Evolutionary conservation across 2,113 vertebrate species (phyloP).

Genomic region (Tringa solitaria): DNA sequence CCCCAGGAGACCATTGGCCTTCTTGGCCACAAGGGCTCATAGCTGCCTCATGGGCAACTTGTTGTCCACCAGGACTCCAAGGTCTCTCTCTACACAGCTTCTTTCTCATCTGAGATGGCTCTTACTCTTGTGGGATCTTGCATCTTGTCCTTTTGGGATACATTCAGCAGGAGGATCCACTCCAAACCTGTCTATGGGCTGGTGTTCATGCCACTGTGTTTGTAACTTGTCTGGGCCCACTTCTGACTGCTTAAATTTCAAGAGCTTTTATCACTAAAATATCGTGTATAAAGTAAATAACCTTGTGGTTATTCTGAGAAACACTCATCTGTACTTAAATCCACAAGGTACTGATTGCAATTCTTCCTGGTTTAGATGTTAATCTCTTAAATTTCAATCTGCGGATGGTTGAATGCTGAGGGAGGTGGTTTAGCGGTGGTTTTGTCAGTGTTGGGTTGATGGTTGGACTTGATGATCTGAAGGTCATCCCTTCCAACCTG

Average conservation of each 20-base stretch:
- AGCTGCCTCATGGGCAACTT: too few relatives aligned
- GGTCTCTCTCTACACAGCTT: too few relatives aligned
- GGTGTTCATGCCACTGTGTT: background rate
- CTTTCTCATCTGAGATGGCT: too few relatives aligned
- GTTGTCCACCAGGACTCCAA: too few relatives aligned
- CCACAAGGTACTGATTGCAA: background rate
- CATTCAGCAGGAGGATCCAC: background rate
- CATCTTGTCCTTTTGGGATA: background rate
- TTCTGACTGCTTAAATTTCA: background rate
- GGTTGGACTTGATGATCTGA: background rate
- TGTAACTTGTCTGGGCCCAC: background rate
- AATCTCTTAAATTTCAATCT: background rate
- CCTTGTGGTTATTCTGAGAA: background rate
- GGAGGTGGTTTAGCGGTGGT: background rate
- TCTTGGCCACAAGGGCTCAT: too few relatives aligned
- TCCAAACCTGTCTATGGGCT: background rate
- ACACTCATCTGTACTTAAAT: background rate
- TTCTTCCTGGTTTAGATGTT: background rate
- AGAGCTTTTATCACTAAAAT: background rate
- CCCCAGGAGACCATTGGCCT: too few relatives aligned
- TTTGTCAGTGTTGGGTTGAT: background rate
- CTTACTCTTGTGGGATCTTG: background rate
- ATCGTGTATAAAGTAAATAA: background rate
- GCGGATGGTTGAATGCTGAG: background rate
- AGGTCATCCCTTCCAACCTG: background rate